A percentile compares a stretch with the other conserved stretches of the same genome.
Conservation (phyloP, 2,797 vertebrate species). For the Melanotaenia maccullochi region DNA sequence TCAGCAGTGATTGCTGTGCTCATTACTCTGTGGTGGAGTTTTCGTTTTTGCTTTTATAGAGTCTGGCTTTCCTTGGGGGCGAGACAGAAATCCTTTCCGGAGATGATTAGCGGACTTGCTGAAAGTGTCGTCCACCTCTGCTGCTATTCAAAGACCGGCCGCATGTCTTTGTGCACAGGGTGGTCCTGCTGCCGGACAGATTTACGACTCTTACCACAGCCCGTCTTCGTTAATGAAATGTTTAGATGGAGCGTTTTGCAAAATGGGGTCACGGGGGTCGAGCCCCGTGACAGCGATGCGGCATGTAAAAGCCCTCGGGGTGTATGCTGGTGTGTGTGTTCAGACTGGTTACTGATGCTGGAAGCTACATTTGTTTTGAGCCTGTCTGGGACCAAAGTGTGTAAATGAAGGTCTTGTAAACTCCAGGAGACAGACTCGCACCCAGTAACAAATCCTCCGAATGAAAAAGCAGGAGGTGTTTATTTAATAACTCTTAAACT, state of each 20-base stretch:
- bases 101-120: conserved; percentile 72
- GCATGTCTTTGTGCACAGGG: conserved; percentile 45
- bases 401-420: conserved; percentile 59
- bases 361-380: conserved; percentile 33
- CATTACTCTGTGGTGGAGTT: conserved; percentile 10
- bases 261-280: conserved; percentile 75
- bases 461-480: conserved; percentile 63
- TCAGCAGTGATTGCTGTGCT: conserved; percentile 33
- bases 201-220: conserved; percentile 66
- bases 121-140: conserved; percentile 60
- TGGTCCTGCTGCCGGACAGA: conserved; percentile 72
- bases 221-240: conserved; percentile 78
- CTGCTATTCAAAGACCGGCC: conserved; percentile 47
- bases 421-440: conserved; percentile 45
- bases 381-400: conserved; percentile 24
- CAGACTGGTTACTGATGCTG: conserved; percentile 28
- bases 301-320: conserved; percentile 52
- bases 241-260: conserved; percentile 73
- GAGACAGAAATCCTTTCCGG: conserved; percentile 52
- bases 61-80: conserved; percentile 40
- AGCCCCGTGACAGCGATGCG: conserved; percentile 48
- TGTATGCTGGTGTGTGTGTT: conserved; percentile 38
- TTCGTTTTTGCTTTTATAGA: conserved; percentile 15
- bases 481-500: conserved; percentile 69
- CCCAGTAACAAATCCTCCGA: conserved; percentile 55